Conservation (phyloP, 2,113 vertebrate genomes). For the Podilymbus podiceps region DNA sequence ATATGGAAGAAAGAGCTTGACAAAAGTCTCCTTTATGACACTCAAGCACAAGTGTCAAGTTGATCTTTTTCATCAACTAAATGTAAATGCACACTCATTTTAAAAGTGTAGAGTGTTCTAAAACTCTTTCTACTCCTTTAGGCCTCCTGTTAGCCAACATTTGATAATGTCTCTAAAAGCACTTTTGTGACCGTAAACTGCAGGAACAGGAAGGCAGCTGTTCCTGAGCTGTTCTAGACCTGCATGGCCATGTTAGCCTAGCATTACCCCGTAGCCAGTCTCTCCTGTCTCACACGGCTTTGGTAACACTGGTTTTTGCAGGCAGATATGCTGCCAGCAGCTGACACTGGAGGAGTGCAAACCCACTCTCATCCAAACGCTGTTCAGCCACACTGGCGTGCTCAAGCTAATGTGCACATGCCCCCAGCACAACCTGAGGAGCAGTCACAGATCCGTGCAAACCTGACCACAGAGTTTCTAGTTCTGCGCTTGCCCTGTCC, state of each 20-base stretch:
- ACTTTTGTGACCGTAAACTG: background rate
- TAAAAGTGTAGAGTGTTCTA: background rate
- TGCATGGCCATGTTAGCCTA: background rate
- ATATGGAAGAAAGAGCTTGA: background rate
- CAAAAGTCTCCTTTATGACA: background rate
- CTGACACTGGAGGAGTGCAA: background rate
- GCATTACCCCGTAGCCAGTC: fast-evolving
- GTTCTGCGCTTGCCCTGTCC: background rate
- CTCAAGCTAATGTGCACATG: no score
- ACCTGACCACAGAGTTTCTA: background rate
- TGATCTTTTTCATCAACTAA: background rate
- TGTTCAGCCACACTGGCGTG: background rate
- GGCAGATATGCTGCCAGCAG: background rate
- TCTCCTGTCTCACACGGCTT: background rate
- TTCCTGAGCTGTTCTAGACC: background rate
- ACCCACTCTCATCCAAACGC: fast-evolving
- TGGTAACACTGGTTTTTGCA: background rate
- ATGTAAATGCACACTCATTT: background rate
- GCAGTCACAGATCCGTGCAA: background rate
- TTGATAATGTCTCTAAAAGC: background rate
- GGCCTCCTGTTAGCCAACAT: background rate
- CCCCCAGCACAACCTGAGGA: background rate
- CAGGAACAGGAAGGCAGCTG: background rate
- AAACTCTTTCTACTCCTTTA: background rate
- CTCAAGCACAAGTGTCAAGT: background rate